Percentiles rank a stretch among this genome's conserved stretches.
Conservation (phyloP, 2,888 invertebrate species). For the Poecilobothrus nobilitatus region DNA sequence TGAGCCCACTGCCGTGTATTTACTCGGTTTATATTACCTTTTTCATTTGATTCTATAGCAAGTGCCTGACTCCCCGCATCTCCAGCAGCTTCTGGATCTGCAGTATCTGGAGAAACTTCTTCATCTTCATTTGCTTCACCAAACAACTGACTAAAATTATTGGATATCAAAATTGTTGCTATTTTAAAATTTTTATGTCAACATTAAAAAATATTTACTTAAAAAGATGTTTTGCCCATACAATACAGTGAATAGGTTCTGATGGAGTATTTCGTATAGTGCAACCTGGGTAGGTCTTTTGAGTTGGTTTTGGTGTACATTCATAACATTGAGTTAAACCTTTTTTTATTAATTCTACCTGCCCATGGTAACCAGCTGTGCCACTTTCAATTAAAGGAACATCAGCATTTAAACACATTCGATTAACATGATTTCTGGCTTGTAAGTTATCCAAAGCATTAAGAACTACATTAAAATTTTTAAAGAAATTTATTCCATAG, state of each 20-base stretch:
- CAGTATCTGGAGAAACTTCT: conserved; percentile 95
- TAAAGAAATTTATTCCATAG: conserved; percentile 85
- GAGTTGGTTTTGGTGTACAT: conserved; percentile 82
- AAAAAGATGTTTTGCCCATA: conserved; percentile 98
- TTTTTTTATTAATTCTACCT: conserved; percentile 82
- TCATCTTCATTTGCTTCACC: conserved; percentile 95
- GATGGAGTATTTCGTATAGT: conserved; percentile 99
- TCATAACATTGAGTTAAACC: conserved; percentile 93
- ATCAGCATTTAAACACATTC: conserved; percentile 94
- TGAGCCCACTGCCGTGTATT: conserved; percentile 88
- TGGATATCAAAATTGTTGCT: too few relatives aligned
- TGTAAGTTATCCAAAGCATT: conserved; percentile 95
- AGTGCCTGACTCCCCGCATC: conserved; percentile 56
- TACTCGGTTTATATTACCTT: conserved; percentile 51
- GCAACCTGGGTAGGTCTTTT: conserved; percentile 93
- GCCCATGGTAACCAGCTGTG: conserved; percentile 93
- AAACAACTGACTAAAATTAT: conserved; percentile 73
- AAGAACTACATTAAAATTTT: conserved; percentile 82
- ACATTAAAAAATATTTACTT: conserved; percentile 68
- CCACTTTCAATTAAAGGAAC: conserved; percentile 95
- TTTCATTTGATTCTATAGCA: conserved; percentile 31
- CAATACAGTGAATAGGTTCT: conserved; percentile 97
- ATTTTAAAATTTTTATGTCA: too few relatives aligned
- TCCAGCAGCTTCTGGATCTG: conserved; percentile 84
- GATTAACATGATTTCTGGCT: conserved; percentile 96